These are phyloP conservation scores for Dryomyza anilis DNA, from an alignment of 2,888 invertebrate species.

Conservation along the genomic window DNA sequence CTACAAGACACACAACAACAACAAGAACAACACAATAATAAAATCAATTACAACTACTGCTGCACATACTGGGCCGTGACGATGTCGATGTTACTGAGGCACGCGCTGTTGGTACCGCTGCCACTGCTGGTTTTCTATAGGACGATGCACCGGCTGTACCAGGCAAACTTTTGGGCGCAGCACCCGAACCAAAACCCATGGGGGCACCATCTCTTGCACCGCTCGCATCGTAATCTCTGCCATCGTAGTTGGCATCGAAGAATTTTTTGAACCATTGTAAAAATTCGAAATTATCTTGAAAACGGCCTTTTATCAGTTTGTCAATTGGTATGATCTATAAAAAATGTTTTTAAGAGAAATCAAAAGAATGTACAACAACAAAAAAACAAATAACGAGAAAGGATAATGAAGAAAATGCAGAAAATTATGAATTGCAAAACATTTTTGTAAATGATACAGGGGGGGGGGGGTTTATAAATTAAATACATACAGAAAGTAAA, in stretches of 20 bases:
- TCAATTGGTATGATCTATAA: conserved; percentile 63
- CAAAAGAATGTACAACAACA: conserved; percentile 35
- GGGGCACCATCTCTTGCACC: conserved; percentile 83
- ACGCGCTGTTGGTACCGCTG: conserved; percentile 40
- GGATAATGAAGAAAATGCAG: neutral
- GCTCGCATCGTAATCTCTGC: conserved; percentile 90
- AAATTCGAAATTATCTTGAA: conserved; percentile 99
- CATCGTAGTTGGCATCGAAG: conserved; percentile 98
- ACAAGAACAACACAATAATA: conserved; percentile 38
- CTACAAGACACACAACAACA: neutral
- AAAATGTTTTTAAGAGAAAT: conserved; percentile 32
- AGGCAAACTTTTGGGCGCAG: conserved; percentile 53
- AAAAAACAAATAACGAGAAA: conserved; percentile 22
- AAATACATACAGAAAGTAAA: no score
- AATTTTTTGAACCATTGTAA: conserved; percentile 99
- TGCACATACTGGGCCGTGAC: conserved; percentile 59
- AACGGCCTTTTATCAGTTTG: conserved; percentile 91
- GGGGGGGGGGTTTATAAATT: no score
- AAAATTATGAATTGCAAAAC: no score
- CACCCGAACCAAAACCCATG: conserved; percentile 74
- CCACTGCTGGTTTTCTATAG: conserved; percentile 49
- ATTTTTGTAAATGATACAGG: no score
- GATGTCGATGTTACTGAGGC: conserved; percentile 44
- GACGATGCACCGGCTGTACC: conserved; percentile 49
- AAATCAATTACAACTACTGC: conserved; percentile 29